These are phyloP conservation scores for Mythimna pallens DNA, from an alignment of 2,888 invertebrate genomes.

Conservation along the genomic window DNA sequence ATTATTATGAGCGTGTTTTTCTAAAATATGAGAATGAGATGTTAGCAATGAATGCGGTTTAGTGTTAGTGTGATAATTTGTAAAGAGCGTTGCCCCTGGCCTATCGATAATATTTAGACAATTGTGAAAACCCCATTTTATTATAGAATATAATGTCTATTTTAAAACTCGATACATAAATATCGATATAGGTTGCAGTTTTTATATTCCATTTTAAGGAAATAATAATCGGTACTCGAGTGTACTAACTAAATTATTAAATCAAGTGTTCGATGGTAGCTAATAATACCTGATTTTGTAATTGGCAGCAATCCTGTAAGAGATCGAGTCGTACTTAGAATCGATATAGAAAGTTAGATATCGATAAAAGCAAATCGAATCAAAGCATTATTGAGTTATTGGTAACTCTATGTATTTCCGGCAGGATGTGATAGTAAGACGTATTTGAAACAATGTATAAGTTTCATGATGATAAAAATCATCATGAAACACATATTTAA, in stretches of 20 bases:
- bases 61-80: conserved; percentile 44
- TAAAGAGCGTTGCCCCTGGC: conserved; percentile 35
- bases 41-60: conserved; percentile 55
- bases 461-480: too few species aligned
- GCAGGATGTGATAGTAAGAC: too few species aligned
- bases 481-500: too few species aligned
- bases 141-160: conserved; percentile 49
- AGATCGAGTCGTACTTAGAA: conserved; percentile 21
- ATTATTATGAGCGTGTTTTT: conserved; percentile 69
- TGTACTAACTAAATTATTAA: conserved; percentile 30
- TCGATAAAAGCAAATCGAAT: conserved; percentile 30
- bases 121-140: conserved; percentile 60
- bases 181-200: conserved; percentile 52
- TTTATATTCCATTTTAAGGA: conserved; percentile 61
- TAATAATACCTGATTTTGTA: conserved; percentile 10
- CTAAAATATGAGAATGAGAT: conserved; percentile 54
- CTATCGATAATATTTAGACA: conserved; percentile 32
- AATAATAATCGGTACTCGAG: conserved; percentile 47
- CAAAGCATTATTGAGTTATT: conserved; percentile 11
- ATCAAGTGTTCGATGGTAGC: conserved; percentile 38
- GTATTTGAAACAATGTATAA: too few species aligned
- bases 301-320: conserved; percentile 13
- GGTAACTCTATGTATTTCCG: too few species aligned
- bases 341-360: conserved; percentile 22
- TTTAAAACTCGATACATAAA: conserved; percentile 50